Percentiles rank a stretch among this genome's conserved stretches.
phyloP scores from a whole-genome alignment of 1,140 invertebrate genomes.

The Gryllus bimaculatus region DNA sequence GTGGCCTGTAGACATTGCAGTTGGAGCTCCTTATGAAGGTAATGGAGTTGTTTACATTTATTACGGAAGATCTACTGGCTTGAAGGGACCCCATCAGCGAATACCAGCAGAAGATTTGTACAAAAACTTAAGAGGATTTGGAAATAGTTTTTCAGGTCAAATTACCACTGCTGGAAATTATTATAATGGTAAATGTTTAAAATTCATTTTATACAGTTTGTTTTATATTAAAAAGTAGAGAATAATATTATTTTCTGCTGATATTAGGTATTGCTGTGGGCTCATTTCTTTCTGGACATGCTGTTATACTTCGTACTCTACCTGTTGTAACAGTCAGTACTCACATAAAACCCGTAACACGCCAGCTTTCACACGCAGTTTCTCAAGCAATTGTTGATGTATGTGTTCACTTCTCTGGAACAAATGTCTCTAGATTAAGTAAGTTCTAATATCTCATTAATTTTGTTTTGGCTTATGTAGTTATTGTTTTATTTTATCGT shows the following conservation, averaged over 20 bases:
- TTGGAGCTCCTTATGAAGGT: slow-evolving; percentile 57
- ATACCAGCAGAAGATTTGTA: slow-evolving; percentile 34
- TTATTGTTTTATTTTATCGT: too few species aligned
- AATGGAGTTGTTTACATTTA: slow-evolving; percentile 22
- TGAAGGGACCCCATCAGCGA: slow-evolving; percentile 37
- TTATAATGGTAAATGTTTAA: slow-evolving; percentile 40
- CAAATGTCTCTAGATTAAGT: neutral
- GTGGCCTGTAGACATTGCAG: slow-evolving; percentile 43
- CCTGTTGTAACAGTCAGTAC: slow-evolving; percentile 41
- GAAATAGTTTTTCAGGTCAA: slow-evolving; percentile 51
- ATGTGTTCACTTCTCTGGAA: neutral
- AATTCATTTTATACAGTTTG: neutral
- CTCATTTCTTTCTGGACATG: slow-evolving; percentile 45
- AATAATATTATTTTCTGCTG: neutral
- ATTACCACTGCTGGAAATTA: slow-evolving; percentile 51
- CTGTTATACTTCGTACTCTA: slow-evolving; percentile 44
- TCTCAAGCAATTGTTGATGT: slow-evolving; percentile 25
- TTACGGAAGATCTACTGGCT: slow-evolving; percentile 32
- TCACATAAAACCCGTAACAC: slow-evolving; percentile 26
- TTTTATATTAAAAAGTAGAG: neutral
- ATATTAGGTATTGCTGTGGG: slow-evolving; percentile 50
- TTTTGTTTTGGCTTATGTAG: too few species aligned
- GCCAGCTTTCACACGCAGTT: slow-evolving; percentile 36
- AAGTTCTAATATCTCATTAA: too few species aligned
- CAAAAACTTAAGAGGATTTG: slow-evolving; percentile 40